phyloP scores from a whole-genome alignment of 2,888 invertebrate species.

The Pheosia gnoma region DNA sequence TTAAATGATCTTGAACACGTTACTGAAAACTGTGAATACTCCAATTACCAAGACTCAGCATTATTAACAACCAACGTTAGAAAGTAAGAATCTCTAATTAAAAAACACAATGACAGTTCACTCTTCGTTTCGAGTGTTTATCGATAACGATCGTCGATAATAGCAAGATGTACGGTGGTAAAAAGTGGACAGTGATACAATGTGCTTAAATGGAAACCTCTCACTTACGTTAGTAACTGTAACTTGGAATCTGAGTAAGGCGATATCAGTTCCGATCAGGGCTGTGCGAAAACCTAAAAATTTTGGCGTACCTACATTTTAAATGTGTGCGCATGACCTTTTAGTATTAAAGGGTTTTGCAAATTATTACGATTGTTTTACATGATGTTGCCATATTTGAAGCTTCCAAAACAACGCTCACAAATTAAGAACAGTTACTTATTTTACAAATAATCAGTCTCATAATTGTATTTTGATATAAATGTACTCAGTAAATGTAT shows the following conservation, averaged over 20 bases:
- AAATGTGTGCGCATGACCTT: too few species aligned
- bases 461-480: not conserved
- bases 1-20: constrained; percentile 8
- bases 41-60: not conserved
- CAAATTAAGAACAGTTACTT: too few species aligned
- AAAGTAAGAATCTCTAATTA: constrained; percentile 61
- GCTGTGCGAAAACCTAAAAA: not conserved
- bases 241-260: constrained; percentile 44
- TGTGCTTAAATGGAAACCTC: constrained; percentile 63
- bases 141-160: constrained; percentile 60
- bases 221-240: constrained; percentile 60
- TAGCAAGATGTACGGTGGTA: constrained; percentile 49
- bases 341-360: too few species aligned
- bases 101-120: constrained; percentile 54
- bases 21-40: not conserved
- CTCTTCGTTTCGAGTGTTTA: constrained; percentile 65
- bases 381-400: too few species aligned
- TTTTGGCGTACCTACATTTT: not conserved
- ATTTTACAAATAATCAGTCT: not conserved
- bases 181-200: constrained; percentile 54
- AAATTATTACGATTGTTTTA: too few species aligned
- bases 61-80: constrained; percentile 46
- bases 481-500: not conserved
- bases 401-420: too few species aligned
- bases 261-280: constrained; percentile 21